phyloP scores from a whole-genome alignment of 2,797 vertebrate species.

The Dromococcyx pavoninus region DNA sequence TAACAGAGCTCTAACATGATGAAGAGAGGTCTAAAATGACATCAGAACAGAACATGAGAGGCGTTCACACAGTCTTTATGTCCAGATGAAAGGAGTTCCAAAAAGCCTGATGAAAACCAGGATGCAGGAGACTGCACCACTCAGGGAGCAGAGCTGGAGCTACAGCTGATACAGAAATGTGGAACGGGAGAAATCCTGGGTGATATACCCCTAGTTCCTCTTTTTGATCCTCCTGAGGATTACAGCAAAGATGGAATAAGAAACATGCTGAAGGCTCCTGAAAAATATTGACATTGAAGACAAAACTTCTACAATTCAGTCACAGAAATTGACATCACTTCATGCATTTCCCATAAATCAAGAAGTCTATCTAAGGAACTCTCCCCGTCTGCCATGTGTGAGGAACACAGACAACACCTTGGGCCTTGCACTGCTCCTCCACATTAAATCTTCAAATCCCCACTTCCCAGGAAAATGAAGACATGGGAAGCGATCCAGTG shows the following conservation, averaged over 20 bases:
- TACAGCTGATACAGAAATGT: not conserved
- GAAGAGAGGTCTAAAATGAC: not conserved
- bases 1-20: not conserved
- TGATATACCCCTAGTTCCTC: not conserved
- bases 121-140: rapidly evolving
- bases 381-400: rapidly evolving
- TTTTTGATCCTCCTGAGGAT: not conserved
- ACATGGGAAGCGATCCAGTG: not conserved
- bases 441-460: rapidly evolving
- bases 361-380: not conserved
- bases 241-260: not conserved
- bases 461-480: not conserved
- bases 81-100: not conserved
- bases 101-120: not conserved
- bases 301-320: not conserved
- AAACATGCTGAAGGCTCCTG: not conserved
- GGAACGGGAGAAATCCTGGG: rapidly evolving
- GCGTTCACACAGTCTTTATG: rapidly evolving
- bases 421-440: not conserved
- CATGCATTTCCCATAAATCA: not conserved
- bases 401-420: not conserved
- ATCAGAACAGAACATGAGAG: not conserved
- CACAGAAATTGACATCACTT: not conserved
- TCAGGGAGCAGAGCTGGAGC: not conserved
- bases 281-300: not conserved